Evolutionary conservation across 2,888 invertebrate genomes (phyloP), one percentile per base, ranked within the genome.

Genomic region (Lissocephala sabroskyi): DNA sequence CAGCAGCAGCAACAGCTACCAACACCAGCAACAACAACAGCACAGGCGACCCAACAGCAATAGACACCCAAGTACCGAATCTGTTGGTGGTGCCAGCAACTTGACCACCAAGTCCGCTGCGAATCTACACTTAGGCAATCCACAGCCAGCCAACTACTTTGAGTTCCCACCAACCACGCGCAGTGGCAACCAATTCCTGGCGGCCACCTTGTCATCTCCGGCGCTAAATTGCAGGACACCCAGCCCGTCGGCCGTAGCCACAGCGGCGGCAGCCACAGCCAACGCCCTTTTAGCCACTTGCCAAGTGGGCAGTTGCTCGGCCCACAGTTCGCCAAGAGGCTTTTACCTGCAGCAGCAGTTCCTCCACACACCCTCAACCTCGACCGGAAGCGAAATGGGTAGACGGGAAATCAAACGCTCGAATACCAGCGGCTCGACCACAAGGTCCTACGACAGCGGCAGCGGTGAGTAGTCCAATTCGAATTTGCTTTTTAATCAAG

Each of bases 401-500:
- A 81, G 84, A 49, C 82, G 84, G 52, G 85, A 84, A 68, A 85
- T 85, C 61, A 85, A 84, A 58, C 81, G 85, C 52, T 83, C 84
- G 55, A 83, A 82, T 59, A 82, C 82, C 41, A 82, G 82, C 62
- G 79, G 81, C 48, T 82, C 82, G 57, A 81, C 80, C 55, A 65
- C 73, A 49, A 74, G 80, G 61, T 80, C 83, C 52, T 82, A 82
- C 50, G 82, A 82, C 56, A 79, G 81, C 55, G 81, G 82, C 59
- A 83, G 82, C 61, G 82, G 82, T 82, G 66, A 83, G 82, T 83
- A 56, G 36, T 36, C 16, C 7, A 36, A 16, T 16, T n/a, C n/a
- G n/a, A n/a, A n/a, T n/a, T n/a, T n/a, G n/a, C n/a, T n/a, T n/a
- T n/a, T n/a, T n/a, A n/a, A 13, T n/a, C 9, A 13, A 13, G 14